These are phyloP conservation scores for Cacoxenus indagator DNA, from an alignment of 2,888 invertebrate genomes.

Conservation along the genomic window DNA sequence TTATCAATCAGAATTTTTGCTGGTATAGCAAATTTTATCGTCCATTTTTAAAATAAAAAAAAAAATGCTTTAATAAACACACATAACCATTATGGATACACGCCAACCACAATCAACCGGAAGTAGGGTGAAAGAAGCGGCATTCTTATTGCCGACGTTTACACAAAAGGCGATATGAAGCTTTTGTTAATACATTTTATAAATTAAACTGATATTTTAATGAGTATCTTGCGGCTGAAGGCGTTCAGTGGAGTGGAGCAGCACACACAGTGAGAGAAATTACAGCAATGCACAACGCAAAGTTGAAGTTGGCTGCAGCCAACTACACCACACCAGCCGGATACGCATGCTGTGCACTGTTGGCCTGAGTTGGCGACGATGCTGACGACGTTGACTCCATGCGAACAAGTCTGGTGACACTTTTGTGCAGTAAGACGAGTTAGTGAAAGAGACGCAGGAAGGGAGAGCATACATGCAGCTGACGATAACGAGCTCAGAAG, in stretches of 20 bases:
- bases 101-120: neutral
- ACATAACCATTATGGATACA: neutral
- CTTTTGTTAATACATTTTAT: slow-evolving; percentile 14
- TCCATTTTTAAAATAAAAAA: neutral
- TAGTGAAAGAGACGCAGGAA: neutral
- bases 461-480: neutral
- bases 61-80: slow-evolving; percentile 16
- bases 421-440: slow-evolving; percentile 3
- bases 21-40: slow-evolving; percentile 5
- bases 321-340: too few relatives aligned
- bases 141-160: neutral
- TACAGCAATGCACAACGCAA: neutral
- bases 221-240: slow-evolving; percentile 47
- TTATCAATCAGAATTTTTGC: neutral
- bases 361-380: too few relatives aligned
- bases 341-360: too few relatives aligned
- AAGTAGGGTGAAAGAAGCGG: too few relatives aligned
- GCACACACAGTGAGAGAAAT: slow-evolving; percentile 12
- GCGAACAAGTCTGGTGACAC: slow-evolving; percentile 11
- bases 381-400: slow-evolving; percentile 18
- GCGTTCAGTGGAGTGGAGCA: slow-evolving; percentile 26
- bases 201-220: slow-evolving; percentile 49
- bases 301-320: neutral
- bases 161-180: neutral
- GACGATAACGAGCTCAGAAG: neutral